Evolutionary conservation across 2,113 vertebrate species (phyloP), one percentile per base, ranked within the genome.

Genomic region (Hoplias malabaricus): DNA sequence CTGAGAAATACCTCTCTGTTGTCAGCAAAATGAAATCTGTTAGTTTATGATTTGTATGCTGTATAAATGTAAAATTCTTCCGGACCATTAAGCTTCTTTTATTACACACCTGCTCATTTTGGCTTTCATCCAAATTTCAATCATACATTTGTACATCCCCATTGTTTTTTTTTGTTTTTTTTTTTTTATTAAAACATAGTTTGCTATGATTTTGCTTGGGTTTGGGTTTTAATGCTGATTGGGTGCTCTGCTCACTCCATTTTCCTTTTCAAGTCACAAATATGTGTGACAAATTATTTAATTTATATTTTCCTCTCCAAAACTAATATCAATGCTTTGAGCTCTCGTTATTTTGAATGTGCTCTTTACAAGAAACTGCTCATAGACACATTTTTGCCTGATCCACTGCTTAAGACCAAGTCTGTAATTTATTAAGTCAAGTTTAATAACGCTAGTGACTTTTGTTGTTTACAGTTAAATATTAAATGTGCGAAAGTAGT

Each of bases 1-100:
- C n/a, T n/a, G n/a, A n/a, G n/a, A n/a, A n/a, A n/a, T n/a, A n/a
- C 81, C 27, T 27, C 31, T 62, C 69, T 75, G 57, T 75, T 78
- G 46, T 71, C 66, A 69, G 66, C 33, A 81, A 46, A 67, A 46
- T 59, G 57, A 69, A 69, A 46, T 43, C 23, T 16, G 57, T 71
- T 56, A 57, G 38, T 46, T 40, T 27, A 40, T 25, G 27, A 77
- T 56, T 61, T 71, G 48, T 25, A 13, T 76, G 14, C 53, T 71
- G 48, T 25, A 13, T 76, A 11, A 69, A 50, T 66, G 40, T 48
- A 66, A 46, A 69, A 69, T 70, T 19, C 56, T 43, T 78, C 65
- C 34, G n/a, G 66, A 50, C 13, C 19, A 12, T 42, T 70, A 31
- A 53, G n/a, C 21, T 25, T 16, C 10, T 33, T 34, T 25, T 68